Percentiles rank a stretch among this genome's conserved stretches.
These are phyloP conservation scores for Crambe crambe DNA, from an alignment of 37 sponge, comb jelly and placozoan genomes.

Conservation along the genomic window DNA sequence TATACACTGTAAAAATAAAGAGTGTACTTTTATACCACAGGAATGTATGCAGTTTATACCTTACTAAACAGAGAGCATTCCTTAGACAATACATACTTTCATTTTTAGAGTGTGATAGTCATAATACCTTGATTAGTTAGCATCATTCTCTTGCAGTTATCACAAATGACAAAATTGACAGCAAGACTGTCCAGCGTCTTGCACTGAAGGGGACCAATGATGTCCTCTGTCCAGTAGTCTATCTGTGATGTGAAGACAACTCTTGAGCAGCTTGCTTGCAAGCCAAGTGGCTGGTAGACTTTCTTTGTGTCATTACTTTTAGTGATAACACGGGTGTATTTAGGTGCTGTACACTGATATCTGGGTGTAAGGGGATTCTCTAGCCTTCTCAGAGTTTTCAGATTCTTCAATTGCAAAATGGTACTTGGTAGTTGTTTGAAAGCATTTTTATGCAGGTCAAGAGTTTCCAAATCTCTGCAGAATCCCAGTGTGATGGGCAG, in stretches of 20 bases:
- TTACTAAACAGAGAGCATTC: too few relatives aligned
- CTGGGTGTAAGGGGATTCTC: conserved; percentile 35
- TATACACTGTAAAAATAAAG: too few relatives aligned
- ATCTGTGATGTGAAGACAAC: conserved; percentile 26
- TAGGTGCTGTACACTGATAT: not conserved
- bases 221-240: conserved; percentile 48
- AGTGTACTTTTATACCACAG: too few relatives aligned
- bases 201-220: conserved; percentile 58
- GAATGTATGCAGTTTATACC: too few relatives aligned
- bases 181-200: conserved; percentile 55
- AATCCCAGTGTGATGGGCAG: conserved; percentile 67
- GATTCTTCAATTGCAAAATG: conserved; percentile 34
- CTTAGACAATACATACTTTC: too few relatives aligned
- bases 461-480: conserved; percentile 41
- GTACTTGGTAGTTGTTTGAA: conserved; percentile 38
- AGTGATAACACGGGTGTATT: not conserved
- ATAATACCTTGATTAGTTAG: not conserved
- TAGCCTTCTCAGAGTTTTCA: conserved; percentile 39
- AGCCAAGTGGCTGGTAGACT: conserved; percentile 15
- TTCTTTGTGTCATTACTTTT: not conserved
- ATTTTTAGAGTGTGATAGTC: too few relatives aligned
- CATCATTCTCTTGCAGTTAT: conserved; percentile 33
- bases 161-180: conserved; percentile 18
- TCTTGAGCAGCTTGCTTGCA: conserved; percentile 43
- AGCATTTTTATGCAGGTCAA: conserved; percentile 41